Percentiles rank a stretch among this genome's conserved stretches.
phyloP scores from a whole-genome alignment of 1,140 invertebrate species.

The Heliconius congener region DNA sequence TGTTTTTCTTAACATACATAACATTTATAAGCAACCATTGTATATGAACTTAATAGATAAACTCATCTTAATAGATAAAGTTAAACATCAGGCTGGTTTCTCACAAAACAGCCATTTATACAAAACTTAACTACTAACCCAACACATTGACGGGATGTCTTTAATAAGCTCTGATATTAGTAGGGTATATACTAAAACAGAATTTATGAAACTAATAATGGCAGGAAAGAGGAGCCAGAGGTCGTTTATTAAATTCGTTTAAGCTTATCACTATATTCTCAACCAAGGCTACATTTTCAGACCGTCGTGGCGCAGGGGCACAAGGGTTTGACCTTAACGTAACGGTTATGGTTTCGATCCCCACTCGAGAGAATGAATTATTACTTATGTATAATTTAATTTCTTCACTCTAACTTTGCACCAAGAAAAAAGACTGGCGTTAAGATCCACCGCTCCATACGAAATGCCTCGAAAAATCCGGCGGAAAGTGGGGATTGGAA shows the following conservation, averaged over 20 bases:
- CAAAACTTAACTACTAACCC: neutral
- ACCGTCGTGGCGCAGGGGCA: too few species aligned
- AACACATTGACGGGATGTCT: conserved; percentile 2
- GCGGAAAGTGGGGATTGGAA: too few species aligned
- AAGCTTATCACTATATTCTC: neutral
- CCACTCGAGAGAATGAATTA: too few species aligned
- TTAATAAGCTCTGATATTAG: conserved; percentile 3
- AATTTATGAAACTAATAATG: conserved; percentile 5
- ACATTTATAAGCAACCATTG: neutral
- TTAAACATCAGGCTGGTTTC: neutral
- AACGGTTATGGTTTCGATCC: too few species aligned
- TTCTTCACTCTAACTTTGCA: too few species aligned
- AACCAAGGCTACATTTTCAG: neutral
- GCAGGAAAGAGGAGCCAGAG: neutral
- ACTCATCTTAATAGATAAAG: neutral
- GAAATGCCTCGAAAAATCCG: too few species aligned
- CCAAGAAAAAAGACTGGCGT: too few species aligned
- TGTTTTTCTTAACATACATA: too few species aligned
- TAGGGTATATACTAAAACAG: neutral
- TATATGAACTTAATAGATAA: neutral
- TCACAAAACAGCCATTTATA: neutral
- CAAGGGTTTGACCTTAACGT: too few species aligned
- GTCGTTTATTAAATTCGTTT: neutral
- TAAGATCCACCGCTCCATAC: too few species aligned
- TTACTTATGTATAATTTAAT: too few species aligned